Percentiles rank a stretch among this genome's conserved stretches.
Conservation (phyloP, 2,888 invertebrate genomes). For the Drosophila neonasuta region DNA sequence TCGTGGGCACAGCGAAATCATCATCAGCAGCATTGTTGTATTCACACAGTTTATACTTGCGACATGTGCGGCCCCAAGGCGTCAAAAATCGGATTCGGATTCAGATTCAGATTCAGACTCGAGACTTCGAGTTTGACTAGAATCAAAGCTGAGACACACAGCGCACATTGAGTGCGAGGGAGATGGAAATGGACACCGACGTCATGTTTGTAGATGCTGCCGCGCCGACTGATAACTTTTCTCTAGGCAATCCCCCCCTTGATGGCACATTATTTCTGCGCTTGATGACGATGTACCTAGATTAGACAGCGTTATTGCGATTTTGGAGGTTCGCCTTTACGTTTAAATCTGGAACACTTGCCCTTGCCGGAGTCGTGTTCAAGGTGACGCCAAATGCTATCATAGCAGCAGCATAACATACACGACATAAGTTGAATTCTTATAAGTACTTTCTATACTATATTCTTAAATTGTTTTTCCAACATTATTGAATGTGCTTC, state of each 20-base stretch:
- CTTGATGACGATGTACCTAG: conserved; percentile 66
- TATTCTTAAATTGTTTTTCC: conserved; percentile 1
- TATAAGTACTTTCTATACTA: not conserved
- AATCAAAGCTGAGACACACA: not conserved
- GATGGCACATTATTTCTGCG: conserved; percentile 71
- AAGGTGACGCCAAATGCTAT: conserved; percentile 47
- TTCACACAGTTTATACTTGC: conserved; percentile 4
- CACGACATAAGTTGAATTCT: not conserved
- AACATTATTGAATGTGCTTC: too few species aligned
- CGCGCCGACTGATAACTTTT: conserved; percentile 66
- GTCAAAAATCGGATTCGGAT: not conserved
- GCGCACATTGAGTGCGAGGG: not conserved
- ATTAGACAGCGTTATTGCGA: conserved; percentile 50
- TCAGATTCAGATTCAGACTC: not conserved
- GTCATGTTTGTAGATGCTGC: conserved; percentile 48
- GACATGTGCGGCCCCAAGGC: conserved; percentile 4
- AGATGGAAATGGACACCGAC: conserved; percentile 37
- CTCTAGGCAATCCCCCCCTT: conserved; percentile 74
- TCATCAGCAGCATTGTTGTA: conserved; percentile 8
- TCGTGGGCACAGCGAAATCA: conserved; percentile 42
- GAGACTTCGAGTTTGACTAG: not conserved
- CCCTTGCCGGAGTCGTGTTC: conserved; percentile 45
- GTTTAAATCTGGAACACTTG: conserved; percentile 37
- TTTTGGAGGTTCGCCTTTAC: conserved; percentile 32
- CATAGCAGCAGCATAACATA: not conserved